Percentiles rank a stretch among this genome's conserved stretches.
Conservation (phyloP, 2,888 invertebrate species). For the Petrolisthes manimaculis region DNA sequence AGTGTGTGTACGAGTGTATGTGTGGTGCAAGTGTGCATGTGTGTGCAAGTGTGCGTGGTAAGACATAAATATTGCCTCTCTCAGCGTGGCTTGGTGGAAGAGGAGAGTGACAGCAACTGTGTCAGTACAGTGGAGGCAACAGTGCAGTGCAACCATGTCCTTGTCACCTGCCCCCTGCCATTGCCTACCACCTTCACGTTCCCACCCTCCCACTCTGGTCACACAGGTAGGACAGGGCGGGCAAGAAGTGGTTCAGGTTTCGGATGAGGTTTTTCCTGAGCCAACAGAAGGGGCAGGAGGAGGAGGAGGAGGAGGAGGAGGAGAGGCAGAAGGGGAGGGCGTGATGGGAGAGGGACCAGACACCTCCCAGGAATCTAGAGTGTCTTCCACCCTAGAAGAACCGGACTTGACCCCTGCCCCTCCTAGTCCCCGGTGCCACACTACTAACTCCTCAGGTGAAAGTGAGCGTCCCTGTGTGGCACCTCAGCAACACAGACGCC, state of each 20-base stretch:
- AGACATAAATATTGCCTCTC: no score
- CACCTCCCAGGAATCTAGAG: not conserved
- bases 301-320: not conserved
- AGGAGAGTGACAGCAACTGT: not conserved
- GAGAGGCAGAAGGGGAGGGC: not conserved
- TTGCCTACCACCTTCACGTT: not conserved
- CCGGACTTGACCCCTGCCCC: not conserved
- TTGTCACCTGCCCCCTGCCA: not conserved
- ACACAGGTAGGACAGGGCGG: not conserved
- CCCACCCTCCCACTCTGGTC: not conserved
- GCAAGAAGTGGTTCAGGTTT: no score
- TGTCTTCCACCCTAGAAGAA: not conserved
- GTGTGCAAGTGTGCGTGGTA: not conserved
- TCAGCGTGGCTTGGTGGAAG: not conserved
- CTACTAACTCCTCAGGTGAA: not conserved
- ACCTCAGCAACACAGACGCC: not conserved
- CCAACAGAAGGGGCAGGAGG: not conserved
- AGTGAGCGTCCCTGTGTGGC: not conserved
- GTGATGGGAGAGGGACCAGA: not conserved
- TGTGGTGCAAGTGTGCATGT: not conserved
- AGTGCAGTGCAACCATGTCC: not conserved
- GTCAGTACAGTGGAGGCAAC: not conserved
- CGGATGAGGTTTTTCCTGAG: no score
- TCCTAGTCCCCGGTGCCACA: not conserved
- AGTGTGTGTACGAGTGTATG: not conserved